Evolutionary conservation across 2,113 vertebrate genomes (phyloP), one percentile per base, ranked within the genome.

Genomic region (Anolis carolinensis): DNA sequence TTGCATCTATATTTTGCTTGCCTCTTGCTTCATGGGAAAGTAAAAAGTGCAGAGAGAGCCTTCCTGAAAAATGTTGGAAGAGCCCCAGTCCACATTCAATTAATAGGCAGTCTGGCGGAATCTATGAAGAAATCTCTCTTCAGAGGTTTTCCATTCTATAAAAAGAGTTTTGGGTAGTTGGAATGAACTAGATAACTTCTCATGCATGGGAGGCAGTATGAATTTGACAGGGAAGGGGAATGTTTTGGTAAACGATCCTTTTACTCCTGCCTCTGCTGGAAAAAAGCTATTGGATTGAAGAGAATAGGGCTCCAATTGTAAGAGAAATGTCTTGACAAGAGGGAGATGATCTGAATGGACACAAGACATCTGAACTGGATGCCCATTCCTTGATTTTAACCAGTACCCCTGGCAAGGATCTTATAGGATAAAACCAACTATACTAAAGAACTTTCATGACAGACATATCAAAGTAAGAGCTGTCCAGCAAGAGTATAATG

Each of bases 131-230:
- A 83, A 23, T 7, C 18, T 62, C 21, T 36, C 16, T 62, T 30
- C 74, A 88, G 82, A 76, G 0, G 23, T 63, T 23, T 76, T 25
- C 84, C 50, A 55, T 75, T 75, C 62, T 36, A 52, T 76, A 88
- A 90, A 85, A 89, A 89, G 25, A 73, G 2, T 0, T 34, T 74
- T 81, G 88, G 59, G 36, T 81, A 74, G 55, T 44, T 13, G 73
- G 79, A 59, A 1, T 4, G 16, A 81, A 67, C 48, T 83, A 72
- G 25, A 65, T 39, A 62, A 9, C 6, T 79, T 10, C 20, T 83
- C 89, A 50, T 74, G 50, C 36, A 65, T 72, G 36, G 89, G 89
- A 83, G 13, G n/a, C 21, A 80, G 11, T 74, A 36, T 1, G 55
- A 79, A 55, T 70, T 21, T 48, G 50, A 8, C 18, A 16, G 78